Evolutionary conservation across 1,140 invertebrate genomes (phyloP), one percentile per base, ranked within the genome.

Genomic region (Zelostemma sp.): DNA sequence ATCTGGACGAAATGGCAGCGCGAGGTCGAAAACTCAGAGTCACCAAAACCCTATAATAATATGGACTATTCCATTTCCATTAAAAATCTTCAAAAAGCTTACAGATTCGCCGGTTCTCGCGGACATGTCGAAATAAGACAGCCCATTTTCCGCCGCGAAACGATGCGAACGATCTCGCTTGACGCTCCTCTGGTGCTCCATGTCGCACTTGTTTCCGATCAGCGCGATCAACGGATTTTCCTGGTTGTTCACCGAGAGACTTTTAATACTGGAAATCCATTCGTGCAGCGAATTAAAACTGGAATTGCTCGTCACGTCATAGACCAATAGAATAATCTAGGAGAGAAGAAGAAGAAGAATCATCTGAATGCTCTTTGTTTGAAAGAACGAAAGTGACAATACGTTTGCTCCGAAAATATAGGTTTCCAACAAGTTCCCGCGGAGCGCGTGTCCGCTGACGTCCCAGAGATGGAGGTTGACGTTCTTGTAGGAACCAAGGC

Each of bases 51-150:
- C n/a, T n/a, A n/a, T n/a, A n/a, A n/a, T n/a, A n/a, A n/a, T n/a
- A n/a, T n/a, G n/a, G n/a, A n/a, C n/a, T n/a, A n/a, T n/a, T n/a
- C n/a, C n/a, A n/a, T n/a, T n/a, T n/a, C n/a, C 12, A 31, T 19
- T 6, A 49, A 49, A 12, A 38, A 12, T 17, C 11, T 33, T 8
- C 6, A 17, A 64, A 47, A 51, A 66, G 14, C 68, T 88, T 85
- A 96, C 94, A 83, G 91, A 91, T 88, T 97, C 95, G 8, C 95
- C 95, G 19, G 95, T 96, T 82, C 94, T 92, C 8, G 95, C 94
- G 6, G 95, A 96, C 41, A 95, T 90, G 72, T 92, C 91, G 80
- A 91, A 91, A 74, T 89, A 91, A 51, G 89, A 87, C 77, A 96
- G 86, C 21, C 90, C 88, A 83, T 93, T 88, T 71, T 95, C 91